Evolutionary conservation across 2,113 vertebrate species (phyloP), one percentile per base, ranked within the genome.

Genomic region (Thryonomys swinderianus): DNA sequence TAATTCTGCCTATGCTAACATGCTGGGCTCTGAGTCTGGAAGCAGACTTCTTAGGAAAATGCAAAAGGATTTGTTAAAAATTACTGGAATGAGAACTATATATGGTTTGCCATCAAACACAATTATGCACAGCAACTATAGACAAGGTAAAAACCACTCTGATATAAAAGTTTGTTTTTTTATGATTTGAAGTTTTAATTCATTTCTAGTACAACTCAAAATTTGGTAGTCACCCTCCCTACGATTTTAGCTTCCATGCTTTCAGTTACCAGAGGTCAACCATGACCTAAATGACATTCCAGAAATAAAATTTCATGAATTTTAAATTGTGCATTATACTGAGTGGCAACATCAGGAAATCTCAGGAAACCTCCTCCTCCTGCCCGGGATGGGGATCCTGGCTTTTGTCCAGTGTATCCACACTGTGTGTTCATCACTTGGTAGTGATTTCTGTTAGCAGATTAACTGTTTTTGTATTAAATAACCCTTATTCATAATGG

Each of bases 131-230:
- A 78, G 27, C 45, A 17, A 30, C 81, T 25, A 5, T 5, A 42
- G 74, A 32, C 17, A 20, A 57, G 20, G 9, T 18, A 17, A 23
- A 87, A 85, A 45, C 12, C 32, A 42, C 45, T 18, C 45, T n/a
- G 61, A 61, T 64, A 59, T 7, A 48, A 42, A 81, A 40, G 74
- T n/a, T 1, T 45, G 2, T 17, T 27, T 90, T n/a, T 69, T 74
- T 67, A 40, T 82, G 30, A 85, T 53, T 67, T 89, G 57, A 62
- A 86, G n/a, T 76, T 87, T 87, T 27, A 88, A 67, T 90, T 94
- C 20, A 40, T 85, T 80, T 90, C 23, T 53, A 5, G 83, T 90
- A 67, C 12, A 79, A 73, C 20, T 90, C 34, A 74, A 66, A 45
- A 55, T 42, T 78, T 21, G 13, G 13, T 11, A 45, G 59, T 23